A percentile compares a stretch with the other conserved stretches of the same genome.
Evolutionary conservation across 2,797 vertebrate species (phyloP).

Genomic region (Enteromius paludinosus): DNA sequence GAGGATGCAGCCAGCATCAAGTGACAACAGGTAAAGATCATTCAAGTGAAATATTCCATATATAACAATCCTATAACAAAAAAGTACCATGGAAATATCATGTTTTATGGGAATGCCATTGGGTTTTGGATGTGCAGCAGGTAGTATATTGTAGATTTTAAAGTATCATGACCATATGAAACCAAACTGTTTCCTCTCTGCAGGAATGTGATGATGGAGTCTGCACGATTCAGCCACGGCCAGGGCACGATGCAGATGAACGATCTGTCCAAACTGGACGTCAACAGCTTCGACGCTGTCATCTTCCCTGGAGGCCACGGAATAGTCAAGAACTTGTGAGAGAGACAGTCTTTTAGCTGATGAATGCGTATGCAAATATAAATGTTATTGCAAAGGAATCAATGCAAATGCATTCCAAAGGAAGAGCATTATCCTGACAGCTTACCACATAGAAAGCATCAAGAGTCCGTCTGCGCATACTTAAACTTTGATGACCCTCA

Average conservation of each 20-base stretch:
- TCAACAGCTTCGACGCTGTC: constrained; percentile 75
- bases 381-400: background rate
- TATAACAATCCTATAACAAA: no score
- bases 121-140: background rate
- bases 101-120: background rate
- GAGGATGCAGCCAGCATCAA: constrained; percentile 72
- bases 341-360: background rate
- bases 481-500: background rate
- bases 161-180: constrained; percentile 55
- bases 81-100: no score
- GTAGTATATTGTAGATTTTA: background rate
- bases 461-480: background rate
- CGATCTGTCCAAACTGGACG: constrained; percentile 77
- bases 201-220: constrained; percentile 79
- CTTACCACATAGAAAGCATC: background rate
- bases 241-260: constrained; percentile 76
- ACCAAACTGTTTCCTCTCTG: constrained; percentile 48
- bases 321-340: constrained; percentile 79
- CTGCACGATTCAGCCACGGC: constrained; percentile 76
- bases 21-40: constrained; percentile 73
- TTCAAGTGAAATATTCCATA: background rate
- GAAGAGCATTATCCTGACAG: background rate
- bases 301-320: constrained; percentile 80
- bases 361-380: background rate
- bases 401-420: background rate